phyloP scores from a whole-genome alignment of 2,797 vertebrate genomes.

The Coregonus ussuriensis region DNA sequence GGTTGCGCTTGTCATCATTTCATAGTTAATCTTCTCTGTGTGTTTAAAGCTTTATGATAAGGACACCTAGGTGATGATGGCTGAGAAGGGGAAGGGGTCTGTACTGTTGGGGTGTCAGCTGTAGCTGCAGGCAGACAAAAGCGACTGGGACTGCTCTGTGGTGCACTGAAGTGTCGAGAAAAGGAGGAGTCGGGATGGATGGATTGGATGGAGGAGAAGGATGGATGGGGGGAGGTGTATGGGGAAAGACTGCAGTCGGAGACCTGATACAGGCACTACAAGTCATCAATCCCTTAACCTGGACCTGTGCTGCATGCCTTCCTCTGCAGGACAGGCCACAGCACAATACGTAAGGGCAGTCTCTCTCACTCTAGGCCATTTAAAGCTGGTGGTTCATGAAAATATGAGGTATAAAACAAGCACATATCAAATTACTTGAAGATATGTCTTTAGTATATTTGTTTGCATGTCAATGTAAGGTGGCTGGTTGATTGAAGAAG shows the following conservation, averaged over 20 bases:
- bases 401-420: background rate
- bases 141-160: slow-evolving; percentile 23
- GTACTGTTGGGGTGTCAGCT: slow-evolving; percentile 1
- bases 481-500: background rate
- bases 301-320: background rate
- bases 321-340: too few species aligned
- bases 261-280: slow-evolving; percentile 24
- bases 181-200: slow-evolving; percentile 12
- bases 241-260: slow-evolving; percentile 1
- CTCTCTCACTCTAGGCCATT: background rate
- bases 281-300: slow-evolving; percentile 13
- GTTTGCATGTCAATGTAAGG: background rate
- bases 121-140: slow-evolving; percentile 11
- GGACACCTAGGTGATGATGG: slow-evolving; percentile 38
- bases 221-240: background rate
- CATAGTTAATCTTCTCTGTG: background rate
- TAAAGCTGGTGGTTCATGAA: background rate
- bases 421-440: background rate
- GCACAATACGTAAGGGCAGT: background rate
- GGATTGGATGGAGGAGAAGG: slow-evolving; percentile 6
- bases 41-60: slow-evolving; percentile 32
- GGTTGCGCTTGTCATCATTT: background rate
- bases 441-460: background rate
- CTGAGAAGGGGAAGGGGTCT: background rate
- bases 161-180: slow-evolving; percentile 22